phyloP scores from a whole-genome alignment of 2,888 invertebrate genomes.

The Xanthorhoe designata region DNA sequence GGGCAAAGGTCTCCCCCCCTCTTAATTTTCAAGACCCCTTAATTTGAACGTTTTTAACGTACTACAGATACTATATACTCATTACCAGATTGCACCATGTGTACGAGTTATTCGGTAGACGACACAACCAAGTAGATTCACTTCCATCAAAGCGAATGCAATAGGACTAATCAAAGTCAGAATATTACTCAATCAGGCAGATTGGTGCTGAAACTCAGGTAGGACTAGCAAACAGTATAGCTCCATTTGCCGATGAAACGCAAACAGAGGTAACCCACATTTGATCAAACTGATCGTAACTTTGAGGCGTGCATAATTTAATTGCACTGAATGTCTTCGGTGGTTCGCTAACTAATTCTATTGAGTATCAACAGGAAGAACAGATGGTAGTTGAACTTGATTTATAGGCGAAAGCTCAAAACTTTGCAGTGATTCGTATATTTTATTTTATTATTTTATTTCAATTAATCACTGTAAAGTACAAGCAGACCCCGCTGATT shows the following conservation, averaged over 20 bases:
- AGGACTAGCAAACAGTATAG: constrained; percentile 55
- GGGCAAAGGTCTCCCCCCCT: too few relatives aligned
- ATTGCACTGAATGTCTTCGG: constrained; percentile 54
- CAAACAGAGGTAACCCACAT: constrained; percentile 63
- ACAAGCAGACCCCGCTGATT: too few relatives aligned
- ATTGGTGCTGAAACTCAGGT: constrained; percentile 54
- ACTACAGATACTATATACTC: too few relatives aligned
- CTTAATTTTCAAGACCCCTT: too few relatives aligned
- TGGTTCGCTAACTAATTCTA: constrained; percentile 20
- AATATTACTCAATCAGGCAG: constrained; percentile 51
- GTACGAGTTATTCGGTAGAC: neutral
- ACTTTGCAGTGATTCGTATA: neutral
- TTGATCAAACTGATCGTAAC: constrained; percentile 55
- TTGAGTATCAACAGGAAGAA: constrained; percentile 3
- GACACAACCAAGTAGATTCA: constrained; percentile 2
- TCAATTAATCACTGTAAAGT: too few relatives aligned
- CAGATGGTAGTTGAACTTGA: neutral
- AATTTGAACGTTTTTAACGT: too few relatives aligned
- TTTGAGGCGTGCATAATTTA: constrained; percentile 56
- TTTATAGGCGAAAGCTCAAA: neutral
- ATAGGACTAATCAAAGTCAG: constrained; percentile 29
- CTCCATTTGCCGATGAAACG: constrained; percentile 69
- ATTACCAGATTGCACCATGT: neutral
- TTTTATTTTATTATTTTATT: too few relatives aligned
- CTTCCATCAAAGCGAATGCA: constrained; percentile 26